Conservation (phyloP, 2,113 vertebrate genomes). For the Notechis scutatus region DNA sequence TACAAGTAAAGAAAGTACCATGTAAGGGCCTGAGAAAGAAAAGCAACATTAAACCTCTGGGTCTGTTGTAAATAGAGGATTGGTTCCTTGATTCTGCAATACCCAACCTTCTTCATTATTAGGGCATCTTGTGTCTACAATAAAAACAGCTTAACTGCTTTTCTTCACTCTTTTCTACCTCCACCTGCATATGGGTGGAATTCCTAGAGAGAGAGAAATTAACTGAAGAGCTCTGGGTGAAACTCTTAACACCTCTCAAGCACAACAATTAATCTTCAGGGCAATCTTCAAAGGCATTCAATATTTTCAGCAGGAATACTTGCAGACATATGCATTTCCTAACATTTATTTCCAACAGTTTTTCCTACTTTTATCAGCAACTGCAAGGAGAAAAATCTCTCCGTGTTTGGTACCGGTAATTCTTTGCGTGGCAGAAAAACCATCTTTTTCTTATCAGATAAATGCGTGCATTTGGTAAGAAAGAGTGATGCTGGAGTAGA, state of each 20-base stretch:
- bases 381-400: background rate
- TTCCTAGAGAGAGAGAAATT: background rate
- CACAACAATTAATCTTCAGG: background rate
- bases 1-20: background rate
- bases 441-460: background rate
- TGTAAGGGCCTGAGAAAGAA: background rate
- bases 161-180: background rate
- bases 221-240: background rate
- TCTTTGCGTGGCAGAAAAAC: background rate
- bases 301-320: background rate
- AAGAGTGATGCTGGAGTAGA: background rate
- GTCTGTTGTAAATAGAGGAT: background rate
- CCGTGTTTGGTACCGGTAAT: background rate
- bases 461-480: background rate
- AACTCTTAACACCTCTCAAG: background rate
- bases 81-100: background rate
- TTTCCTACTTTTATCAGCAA: background rate
- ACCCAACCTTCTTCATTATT: background rate
- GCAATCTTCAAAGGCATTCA: background rate
- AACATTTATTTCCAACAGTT: background rate
- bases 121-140: background rate
- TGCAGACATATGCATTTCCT: background rate
- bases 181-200: background rate
- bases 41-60: background rate
- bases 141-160: background rate